Evolutionary conservation across 2,888 invertebrate species (phyloP), one percentile per base, ranked within the genome.

Genomic region (Diarsia rubi): DNA sequence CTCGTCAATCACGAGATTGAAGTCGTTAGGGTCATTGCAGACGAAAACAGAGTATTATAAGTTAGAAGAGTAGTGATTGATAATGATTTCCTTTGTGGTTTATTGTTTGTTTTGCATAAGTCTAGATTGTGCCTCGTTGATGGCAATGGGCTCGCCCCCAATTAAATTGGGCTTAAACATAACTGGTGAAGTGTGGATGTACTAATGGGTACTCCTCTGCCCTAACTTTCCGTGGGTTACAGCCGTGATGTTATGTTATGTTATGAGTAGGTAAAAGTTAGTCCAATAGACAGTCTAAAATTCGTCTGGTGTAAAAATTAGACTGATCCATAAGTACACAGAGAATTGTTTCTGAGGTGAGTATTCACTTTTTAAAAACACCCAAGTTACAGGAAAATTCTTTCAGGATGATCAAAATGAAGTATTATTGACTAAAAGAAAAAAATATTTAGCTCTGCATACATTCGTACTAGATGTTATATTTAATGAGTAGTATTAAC

Each of bases 21-120:
- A 24, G 44, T 75, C 75, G 73, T 45, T 75, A 73, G 11, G 12
- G 24, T n/a, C 45, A 42, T 16, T 31, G 49, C 11, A 59, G 80
- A 27, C 42, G 4, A 27, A 0, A 12, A 21, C 9, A 5, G 21
- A 14, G n/a, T 3, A 27, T 0, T 12, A 27, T 9, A 31, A 31
- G 49, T 64, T 49, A 0, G 16, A 49, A n/a, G 1, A 44, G 3
- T 9, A 45, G 27, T 80, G 81, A 80, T 60, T 73, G 73, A 80
- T 75, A 44, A 45, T 27, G 47, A n/a, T n/a, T 63, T n/a, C 5
- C 16, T 62, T 62, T 62, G 3, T 42, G 62, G 16, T 42, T 42
- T n/a, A 21, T 60, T 37, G 6, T 37, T 37, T 21, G n/a, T 60
- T 60, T 37, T 64, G 11, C 11, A 24, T 64, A 11, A 44, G 16